Percentiles rank a stretch among this genome's conserved stretches.
Conservation (phyloP, 2,888 invertebrate genomes). For the Pyrrhia umbra region DNA sequence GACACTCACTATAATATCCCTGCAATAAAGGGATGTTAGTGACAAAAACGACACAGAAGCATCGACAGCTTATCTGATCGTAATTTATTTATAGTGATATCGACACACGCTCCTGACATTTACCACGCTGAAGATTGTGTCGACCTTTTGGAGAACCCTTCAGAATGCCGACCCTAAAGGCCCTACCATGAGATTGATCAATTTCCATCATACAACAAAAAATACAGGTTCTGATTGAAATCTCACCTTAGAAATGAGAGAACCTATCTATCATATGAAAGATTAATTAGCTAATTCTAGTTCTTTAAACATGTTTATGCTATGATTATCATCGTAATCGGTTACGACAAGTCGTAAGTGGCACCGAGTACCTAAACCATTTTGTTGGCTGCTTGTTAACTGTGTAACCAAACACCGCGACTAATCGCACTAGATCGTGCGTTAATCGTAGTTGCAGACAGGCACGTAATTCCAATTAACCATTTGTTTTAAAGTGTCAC, state of each 20-base stretch:
- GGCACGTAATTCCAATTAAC: conserved; percentile 48
- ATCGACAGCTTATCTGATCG: conserved; percentile 48
- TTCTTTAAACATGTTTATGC: neutral
- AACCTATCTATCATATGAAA: neutral
- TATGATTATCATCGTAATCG: conserved; percentile 19
- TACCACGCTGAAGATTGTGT: conserved; percentile 53
- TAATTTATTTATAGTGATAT: conserved; percentile 54
- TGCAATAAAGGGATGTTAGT: conserved; percentile 17
- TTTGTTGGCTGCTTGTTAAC: conserved; percentile 31
- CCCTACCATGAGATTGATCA: conserved; percentile 21
- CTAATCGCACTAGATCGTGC: conserved; percentile 57
- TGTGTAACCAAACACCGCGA: conserved; percentile 36
- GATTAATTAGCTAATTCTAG: neutral
- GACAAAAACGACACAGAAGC: conserved; percentile 17
- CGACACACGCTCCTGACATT: conserved; percentile 61
- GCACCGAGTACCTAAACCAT: conserved; percentile 11
- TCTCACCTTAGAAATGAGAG: no score
- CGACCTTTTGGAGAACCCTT: conserved; percentile 60
- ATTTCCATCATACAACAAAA: conserved; percentile 4
- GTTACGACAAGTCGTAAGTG: conserved; percentile 29
- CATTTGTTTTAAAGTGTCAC: conserved; percentile 44
- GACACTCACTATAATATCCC: neutral
- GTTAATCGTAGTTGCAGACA: conserved; percentile 39
- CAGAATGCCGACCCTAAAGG: conserved; percentile 44
- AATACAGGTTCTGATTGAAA: no score